phyloP scores from a whole-genome alignment of 2,888 invertebrate genomes.

The Prosopocoilus inquinatus region DNA sequence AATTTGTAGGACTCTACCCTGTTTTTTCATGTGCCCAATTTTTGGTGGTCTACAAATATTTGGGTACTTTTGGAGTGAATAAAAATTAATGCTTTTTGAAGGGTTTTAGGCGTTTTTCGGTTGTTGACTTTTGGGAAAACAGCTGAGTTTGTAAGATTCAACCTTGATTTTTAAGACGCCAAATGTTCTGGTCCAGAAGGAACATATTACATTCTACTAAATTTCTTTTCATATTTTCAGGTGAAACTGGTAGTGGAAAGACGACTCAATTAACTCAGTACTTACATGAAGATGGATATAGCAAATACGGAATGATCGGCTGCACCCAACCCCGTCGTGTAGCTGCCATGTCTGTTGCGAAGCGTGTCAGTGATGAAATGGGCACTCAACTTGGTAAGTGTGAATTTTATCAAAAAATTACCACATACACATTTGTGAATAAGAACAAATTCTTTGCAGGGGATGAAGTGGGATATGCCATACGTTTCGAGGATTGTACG shows the following conservation, averaged over 20 bases:
- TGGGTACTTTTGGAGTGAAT: too few species aligned
- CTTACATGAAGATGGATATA: constrained; percentile 95
- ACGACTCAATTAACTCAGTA: constrained; percentile 98
- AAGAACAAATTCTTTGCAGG: constrained; percentile 48
- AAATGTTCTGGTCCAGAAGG: too few species aligned
- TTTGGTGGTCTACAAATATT: too few species aligned
- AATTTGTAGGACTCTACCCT: too few species aligned
- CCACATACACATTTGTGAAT: background rate
- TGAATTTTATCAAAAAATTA: background rate
- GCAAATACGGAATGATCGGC: constrained; percentile 89
- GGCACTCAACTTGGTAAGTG: constrained; percentile 71
- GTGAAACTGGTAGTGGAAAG: constrained; percentile 95
- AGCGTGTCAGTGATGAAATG: constrained; percentile 99
- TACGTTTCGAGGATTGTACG: constrained; percentile 99
- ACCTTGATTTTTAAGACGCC: too few species aligned
- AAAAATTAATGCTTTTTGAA: too few species aligned
- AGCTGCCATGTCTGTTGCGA: constrained; percentile 99
- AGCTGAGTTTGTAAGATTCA: too few species aligned
- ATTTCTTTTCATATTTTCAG: constrained; percentile 46
- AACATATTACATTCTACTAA: too few species aligned
- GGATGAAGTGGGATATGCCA: constrained; percentile 96
- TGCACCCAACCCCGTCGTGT: constrained; percentile 98
- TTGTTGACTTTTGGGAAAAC: background rate
- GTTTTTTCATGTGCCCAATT: too few species aligned
- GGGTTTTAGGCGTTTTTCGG: too few species aligned